Conservation (phyloP, 2,888 invertebrate genomes). For the Silvanus unidentatus region DNA sequence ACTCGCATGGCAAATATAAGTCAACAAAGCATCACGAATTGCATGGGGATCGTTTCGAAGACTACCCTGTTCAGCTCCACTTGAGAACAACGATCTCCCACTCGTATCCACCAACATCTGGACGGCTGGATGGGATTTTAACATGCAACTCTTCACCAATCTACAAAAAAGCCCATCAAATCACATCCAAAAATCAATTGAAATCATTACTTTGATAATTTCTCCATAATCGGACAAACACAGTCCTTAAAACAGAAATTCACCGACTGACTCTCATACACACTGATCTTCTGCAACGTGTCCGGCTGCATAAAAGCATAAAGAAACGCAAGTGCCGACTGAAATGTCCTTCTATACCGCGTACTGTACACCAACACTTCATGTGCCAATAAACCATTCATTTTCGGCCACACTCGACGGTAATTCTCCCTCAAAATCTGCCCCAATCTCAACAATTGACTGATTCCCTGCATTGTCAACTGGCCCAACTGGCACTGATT, state of each 20-base stretch:
- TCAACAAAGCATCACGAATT: constrained; percentile 73
- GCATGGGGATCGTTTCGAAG: constrained; percentile 61
- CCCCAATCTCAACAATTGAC: constrained; percentile 60
- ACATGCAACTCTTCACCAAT: constrained; percentile 54
- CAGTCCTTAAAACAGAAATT: constrained; percentile 83
- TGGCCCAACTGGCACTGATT: constrained; percentile 78
- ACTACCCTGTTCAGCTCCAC: constrained; percentile 52
- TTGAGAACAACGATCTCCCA: constrained; percentile 61
- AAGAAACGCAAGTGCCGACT: constrained; percentile 77
- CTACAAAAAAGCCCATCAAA: constrained; percentile 29
- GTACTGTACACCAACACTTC: constrained; percentile 73
- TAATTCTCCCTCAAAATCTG: constrained; percentile 58
- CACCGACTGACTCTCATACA: constrained; percentile 73
- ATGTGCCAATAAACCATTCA: constrained; percentile 48
- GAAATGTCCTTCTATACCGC: constrained; percentile 81
- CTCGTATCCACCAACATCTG: constrained; percentile 62
- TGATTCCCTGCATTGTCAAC: constrained; percentile 68
- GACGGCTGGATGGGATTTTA: constrained; percentile 70
- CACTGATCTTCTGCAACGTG: constrained; percentile 58
- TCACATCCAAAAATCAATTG: too few species aligned
- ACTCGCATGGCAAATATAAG: constrained; percentile 80
- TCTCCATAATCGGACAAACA: constrained; percentile 66
- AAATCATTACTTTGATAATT: constrained; percentile 48
- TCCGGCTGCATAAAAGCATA: constrained; percentile 69
- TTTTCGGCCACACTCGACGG: constrained; percentile 46